Conservation (phyloP, 2,797 vertebrate genomes). For the Onychomys arenicola region DNA sequence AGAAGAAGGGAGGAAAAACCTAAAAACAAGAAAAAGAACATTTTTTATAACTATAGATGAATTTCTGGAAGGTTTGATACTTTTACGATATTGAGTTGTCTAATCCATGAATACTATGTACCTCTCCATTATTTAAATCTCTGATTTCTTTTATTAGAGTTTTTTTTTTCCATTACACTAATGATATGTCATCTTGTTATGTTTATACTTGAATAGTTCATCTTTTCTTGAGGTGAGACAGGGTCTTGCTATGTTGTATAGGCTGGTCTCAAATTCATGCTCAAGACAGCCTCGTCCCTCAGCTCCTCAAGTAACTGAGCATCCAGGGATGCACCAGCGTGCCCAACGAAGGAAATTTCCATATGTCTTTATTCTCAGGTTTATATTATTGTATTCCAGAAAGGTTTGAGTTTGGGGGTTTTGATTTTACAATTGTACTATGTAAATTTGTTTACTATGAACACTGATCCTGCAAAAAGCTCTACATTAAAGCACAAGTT, state of each 20-base stretch:
- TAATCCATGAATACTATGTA: neutral
- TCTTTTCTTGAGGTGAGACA: neutral
- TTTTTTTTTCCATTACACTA: constrained; percentile 20
- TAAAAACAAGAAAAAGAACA: neutral
- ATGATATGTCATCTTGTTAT: neutral
- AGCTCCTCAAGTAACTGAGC: neutral
- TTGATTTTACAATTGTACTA: neutral
- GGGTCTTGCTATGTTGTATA: neutral
- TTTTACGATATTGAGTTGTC: constrained; percentile 30
- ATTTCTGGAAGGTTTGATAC: neutral
- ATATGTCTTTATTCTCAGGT: constrained; percentile 8
- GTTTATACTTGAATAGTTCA: neutral
- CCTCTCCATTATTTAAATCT: neutral
- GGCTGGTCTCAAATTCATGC: neutral
- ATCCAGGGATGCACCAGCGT: neutral
- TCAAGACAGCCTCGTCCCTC: neutral
- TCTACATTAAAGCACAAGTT: constrained; percentile 28
- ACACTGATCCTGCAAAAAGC: neutral
- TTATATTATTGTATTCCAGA: constrained; percentile 5
- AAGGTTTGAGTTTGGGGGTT: neutral
- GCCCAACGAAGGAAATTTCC: neutral
- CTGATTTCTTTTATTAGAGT: constrained; percentile 10
- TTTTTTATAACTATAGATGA: neutral
- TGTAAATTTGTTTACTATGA: constrained; percentile 39
- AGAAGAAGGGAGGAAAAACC: neutral